Evolutionary conservation across 2,113 vertebrate genomes (phyloP).

Genomic region (Halcyon senegalensis): DNA sequence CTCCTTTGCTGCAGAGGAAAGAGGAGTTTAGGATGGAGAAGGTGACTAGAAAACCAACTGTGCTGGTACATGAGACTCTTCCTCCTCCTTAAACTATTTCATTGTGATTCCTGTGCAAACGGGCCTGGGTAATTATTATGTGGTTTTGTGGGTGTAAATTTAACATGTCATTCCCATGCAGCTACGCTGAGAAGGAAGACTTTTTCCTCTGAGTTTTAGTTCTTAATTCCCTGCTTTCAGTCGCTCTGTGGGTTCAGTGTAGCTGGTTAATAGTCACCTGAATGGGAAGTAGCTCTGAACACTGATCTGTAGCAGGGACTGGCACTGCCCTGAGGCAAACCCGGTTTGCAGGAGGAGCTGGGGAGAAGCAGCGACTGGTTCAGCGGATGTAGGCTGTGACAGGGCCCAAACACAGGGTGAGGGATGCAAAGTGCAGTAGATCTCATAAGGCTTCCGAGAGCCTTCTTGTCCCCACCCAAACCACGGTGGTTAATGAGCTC

Average conservation of each 20-base stretch:
- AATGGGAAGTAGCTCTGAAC: not conserved
- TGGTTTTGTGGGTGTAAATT: constrained; percentile 31
- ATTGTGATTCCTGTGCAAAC: not conserved
- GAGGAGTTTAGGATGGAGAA: not conserved
- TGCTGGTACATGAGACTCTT: not conserved
- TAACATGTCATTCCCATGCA: accelerated
- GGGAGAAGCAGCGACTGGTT: not conserved
- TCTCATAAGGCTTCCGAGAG: not conserved
- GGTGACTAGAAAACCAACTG: not conserved
- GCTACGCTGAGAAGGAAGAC: not conserved
- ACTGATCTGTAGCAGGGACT: not conserved
- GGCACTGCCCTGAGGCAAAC: not conserved
- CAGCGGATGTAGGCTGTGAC: not conserved
- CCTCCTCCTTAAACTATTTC: not conserved
- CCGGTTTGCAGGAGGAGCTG: not conserved
- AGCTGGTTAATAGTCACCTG: not conserved
- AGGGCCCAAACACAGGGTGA: not conserved
- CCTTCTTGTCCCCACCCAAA: not conserved
- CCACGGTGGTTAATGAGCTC: not conserved
- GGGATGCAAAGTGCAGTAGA: not conserved
- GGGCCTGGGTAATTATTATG: not conserved
- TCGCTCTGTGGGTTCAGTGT: not conserved
- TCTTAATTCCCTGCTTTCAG: not conserved
- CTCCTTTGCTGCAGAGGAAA: not conserved
- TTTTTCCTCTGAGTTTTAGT: not conserved